Evolutionary conservation across 1,140 invertebrate species (phyloP), one percentile per base, ranked within the genome.

Genomic region (Papilio dardanus): DNA sequence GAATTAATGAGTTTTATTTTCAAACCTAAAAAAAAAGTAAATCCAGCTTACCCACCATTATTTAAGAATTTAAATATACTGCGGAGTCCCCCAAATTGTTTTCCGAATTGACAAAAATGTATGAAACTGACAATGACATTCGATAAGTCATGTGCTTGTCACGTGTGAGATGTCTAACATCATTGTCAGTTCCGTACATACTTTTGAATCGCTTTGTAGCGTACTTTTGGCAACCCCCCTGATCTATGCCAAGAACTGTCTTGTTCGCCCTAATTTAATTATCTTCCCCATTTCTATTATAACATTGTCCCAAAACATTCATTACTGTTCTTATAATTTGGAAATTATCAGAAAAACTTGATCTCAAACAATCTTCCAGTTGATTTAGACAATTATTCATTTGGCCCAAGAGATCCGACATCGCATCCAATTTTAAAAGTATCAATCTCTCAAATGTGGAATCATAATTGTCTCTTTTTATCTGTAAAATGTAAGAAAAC

Each of bases 381-480:
- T 75, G 35, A 0, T 14, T 16, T 0, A 84, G 46, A 0, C 83
- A 79, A 0, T n/a, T 50, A 1, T 76, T 69, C 62, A 85, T 82
- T 40, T 83, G 69, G 1, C 67, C 21, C 6, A 82, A 77, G 0
- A 88, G 69, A 0, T 82, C 37, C 0, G 71, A 77, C 81, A 88
- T 86, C 0, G 81, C 74, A 12, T 79, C 75, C 0, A 82, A 40
- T 46, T 88, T 87, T 19, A 90, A 33, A 2, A 77, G 62, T 1
- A 88, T 71, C 3, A 89, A 71, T 21, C 88, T 77, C 58, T 88
- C 81, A 19, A 89, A 81, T 0, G 81, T 79, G 14, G 80, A 31
- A 65, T 86, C 77, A 71, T 84, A 90, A 28, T 83, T 85, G 65
- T 90, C 87, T 46, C 77, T 80, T 77, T 84, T 80, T 73, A 90